Base-by-base conservation (phyloP, 1,140 invertebrate genomes). In the Drosophila teissieri region DNA sequence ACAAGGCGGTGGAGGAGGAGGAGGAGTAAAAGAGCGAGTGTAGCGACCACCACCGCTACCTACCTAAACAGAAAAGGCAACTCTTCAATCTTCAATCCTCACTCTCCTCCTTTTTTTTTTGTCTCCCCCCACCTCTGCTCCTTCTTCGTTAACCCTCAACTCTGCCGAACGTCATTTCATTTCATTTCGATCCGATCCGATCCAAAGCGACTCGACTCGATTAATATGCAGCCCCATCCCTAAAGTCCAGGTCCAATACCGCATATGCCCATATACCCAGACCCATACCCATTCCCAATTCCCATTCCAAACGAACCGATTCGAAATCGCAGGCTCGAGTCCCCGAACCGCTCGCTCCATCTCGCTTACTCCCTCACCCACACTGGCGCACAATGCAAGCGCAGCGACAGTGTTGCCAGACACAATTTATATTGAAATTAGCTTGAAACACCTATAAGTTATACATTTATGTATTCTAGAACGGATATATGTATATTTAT, bases 191-290 rank as follows among this genome's bases (percentile, higher is more conserved):
- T 85, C 67, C 79, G 31, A 31, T 31, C 31, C 31, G 27, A 31
- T 31, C 27, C 27, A 8, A 31, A 31, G 6, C 27, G 31, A 31
- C 7, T 8, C 31, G 79, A 78, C 73, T 86, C 82, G 82, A 86
- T 86, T 86, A 86, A 88, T 86, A 86, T 86, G 78, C 82, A 69
- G 51, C 73, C 48, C 73, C 75, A 61, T 48, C 72, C 73, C 15
- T 39, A 44, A 56, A 56, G 49, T 34, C 49, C 49, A 52, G 49
- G 31, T 52, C 49, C 49, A 52, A 52, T 52, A 36, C 48, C 48
- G 27, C 31, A 12, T 36, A 12, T 19, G 36, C 24, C 22, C 14
- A 15, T 36, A 14, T 14, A 12, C 31, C 49, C 24, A 24, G 3
- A 24, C 22, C 22, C 22, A 24, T 24, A 24, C 24, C 24, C 24